Evolutionary conservation across 2,797 vertebrate species (phyloP), one percentile per base, ranked within the genome.

Genomic region (Sebastes taczanowskii): DNA sequence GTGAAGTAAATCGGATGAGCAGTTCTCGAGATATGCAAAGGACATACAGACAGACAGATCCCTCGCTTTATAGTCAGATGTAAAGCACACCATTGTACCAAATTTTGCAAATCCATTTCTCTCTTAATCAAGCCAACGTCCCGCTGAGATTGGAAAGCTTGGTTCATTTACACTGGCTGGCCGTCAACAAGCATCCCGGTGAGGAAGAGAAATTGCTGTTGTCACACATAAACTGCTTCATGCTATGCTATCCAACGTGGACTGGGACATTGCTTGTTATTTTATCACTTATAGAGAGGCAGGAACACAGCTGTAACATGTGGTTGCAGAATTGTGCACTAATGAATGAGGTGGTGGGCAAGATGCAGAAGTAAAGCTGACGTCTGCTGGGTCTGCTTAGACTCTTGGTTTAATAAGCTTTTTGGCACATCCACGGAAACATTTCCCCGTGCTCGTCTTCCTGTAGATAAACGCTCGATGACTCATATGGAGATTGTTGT

Each of bases 341-440:
- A 92, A 94, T 88, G 77, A 89, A 82, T n/a, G 68, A 83, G 73
- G 86, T 86, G 85, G 94, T 14, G 52, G 88, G 72, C 88, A 73
- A 77, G 80, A 75, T 72, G 82, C 78, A 82, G 78, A 81, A 90
- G 86, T 71, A 80, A 78, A 92, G 79, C 77, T 77, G 87, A 80
- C 77, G 2, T 87, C 90, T 84, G 85, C 65, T 14, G 82, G 78
- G 89, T 68, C 81, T 86, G 83, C 88, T 91, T 87, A 89, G 71
- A 38, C 65, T 65, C 42, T 74, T 62, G 82, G 74, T 72, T 85
- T 88, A 85, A 91, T 86, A 61, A 69, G 81, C 78, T 84, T 83
- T 84, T 74, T 76, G 71, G 63, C 72, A 67, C 62, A 74, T 62
- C 35, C 18, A 11, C 55, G 16, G 52, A 83, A 74, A 85, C 58